Evolutionary conservation across 2,113 vertebrate genomes (phyloP), one percentile per base, ranked within the genome.

Genomic region (Pagrus major): DNA sequence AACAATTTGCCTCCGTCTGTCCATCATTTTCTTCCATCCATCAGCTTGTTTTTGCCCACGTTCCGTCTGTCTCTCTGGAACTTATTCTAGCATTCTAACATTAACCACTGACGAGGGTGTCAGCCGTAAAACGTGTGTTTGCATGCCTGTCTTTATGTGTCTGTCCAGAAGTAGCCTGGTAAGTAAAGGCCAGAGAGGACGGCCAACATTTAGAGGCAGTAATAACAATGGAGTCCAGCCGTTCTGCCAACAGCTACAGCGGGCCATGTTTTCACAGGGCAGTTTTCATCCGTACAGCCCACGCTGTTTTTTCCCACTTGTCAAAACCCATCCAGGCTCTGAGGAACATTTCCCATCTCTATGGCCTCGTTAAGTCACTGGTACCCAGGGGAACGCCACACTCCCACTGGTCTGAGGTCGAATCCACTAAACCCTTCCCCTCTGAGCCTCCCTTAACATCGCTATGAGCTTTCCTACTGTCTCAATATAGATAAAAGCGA

Each of bases 201-300:
- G n/a, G 68, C 84, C 88, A 89, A 84, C 81, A 73, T 91, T 82
- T 51, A 84, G 80, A 89, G 80, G 78, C 85, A 88, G 59, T 25
- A 92, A 92, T 76, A 92, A 92, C 90, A 91, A 91, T 89, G 66
- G 78, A 76, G 84, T 83, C 71, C 73, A 60, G 83, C 72, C 8
- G 11, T 63, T 81, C 79, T 74, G 88, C 91, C 91, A 93, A 91
- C 84, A 88, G 75, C 90, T 89, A 89, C 88, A 90, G 76, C 49
- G 12, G 63, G 35, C 73, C 33, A 3, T 91, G 84, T 93, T 89
- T 89, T 86, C 86, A 81, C 82, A 76, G 86, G 76, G 70, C 77
- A 87, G 71, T 84, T 81, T 89, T 89, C 72, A 75, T 84, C 76
- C 75, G 58, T 8, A 49, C 60, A 76, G 72, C 85, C 80, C 73